phyloP scores from a whole-genome alignment of 2,113 vertebrate genomes.

The Tor tambroides region DNA sequence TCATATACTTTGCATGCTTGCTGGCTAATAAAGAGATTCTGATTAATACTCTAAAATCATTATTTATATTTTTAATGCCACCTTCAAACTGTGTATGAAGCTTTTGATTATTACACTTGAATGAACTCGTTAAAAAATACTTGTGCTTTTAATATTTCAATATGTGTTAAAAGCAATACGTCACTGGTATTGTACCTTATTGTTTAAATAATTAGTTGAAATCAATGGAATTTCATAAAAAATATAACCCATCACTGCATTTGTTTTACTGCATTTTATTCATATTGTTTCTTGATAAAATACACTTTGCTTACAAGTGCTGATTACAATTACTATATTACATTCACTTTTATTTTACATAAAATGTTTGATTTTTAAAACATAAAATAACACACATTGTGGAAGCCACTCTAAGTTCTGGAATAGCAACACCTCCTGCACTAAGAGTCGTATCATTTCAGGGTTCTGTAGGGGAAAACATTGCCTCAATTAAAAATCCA shows the following conservation, averaged over 20 bases:
- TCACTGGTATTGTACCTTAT: not conserved
- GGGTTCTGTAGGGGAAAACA: not conserved
- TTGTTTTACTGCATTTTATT: constrained; percentile 74
- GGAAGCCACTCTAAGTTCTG: constrained; percentile 18
- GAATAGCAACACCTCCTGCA: constrained; percentile 33
- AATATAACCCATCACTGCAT: not conserved
- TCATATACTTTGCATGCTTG: too few species aligned
- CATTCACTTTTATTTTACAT: constrained; percentile 78
- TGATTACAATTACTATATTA: constrained; percentile 81
- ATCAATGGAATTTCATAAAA: constrained; percentile 18
- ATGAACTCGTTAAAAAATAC: too few species aligned
- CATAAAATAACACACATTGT: constrained; percentile 48
- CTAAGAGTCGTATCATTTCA: not conserved
- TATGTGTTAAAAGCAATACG: too few species aligned
- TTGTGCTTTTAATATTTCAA: too few species aligned
- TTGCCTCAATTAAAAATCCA: not conserved
- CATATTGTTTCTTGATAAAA: constrained; percentile 76
- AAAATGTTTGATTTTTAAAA: constrained; percentile 64
- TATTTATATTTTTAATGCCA: too few species aligned
- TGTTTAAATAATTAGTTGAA: not conserved
- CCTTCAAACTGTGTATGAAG: too few species aligned
- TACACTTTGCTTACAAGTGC: constrained; percentile 80
- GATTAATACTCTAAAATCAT: too few species aligned
- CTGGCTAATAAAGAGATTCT: too few species aligned
- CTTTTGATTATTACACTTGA: too few species aligned